A percentile compares a stretch with the other conserved stretches of the same genome.
These are phyloP conservation scores for Scleropages formosus DNA, from an alignment of 2,797 vertebrate genomes.

Conservation along the genomic window DNA sequence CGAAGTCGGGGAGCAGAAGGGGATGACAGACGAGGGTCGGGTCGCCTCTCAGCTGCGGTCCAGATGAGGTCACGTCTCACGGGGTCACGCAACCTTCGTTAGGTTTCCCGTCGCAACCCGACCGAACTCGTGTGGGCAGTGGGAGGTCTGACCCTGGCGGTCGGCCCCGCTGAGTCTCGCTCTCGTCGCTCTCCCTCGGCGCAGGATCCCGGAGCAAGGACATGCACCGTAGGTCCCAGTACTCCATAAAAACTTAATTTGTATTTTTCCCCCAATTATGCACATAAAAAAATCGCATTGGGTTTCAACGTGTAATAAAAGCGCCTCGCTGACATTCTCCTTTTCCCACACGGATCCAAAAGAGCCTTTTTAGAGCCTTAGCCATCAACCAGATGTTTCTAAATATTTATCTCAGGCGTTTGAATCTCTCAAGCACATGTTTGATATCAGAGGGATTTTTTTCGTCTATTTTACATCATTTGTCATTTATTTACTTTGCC, in stretches of 20 bases:
- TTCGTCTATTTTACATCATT: background rate
- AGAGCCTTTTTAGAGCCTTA: background rate
- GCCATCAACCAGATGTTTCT: conserved; percentile 12
- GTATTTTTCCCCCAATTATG: background rate
- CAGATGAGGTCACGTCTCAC: background rate
- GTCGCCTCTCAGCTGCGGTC: background rate
- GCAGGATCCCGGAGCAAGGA: background rate
- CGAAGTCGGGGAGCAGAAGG: background rate
- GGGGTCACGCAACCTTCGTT: background rate
- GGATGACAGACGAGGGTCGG: no score
- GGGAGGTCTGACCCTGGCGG: no score
- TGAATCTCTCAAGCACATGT: background rate
- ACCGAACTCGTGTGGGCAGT: background rate
- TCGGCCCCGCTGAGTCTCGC: no score
- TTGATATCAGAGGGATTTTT: background rate
- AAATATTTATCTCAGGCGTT: conserved; percentile 3
- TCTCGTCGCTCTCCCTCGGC: no score
- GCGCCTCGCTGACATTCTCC: background rate
- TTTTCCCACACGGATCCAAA: background rate
- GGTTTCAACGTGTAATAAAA: background rate
- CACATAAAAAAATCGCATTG: no score
- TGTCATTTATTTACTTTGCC: background rate
- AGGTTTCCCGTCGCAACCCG: background rate
- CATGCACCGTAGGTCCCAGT: background rate
- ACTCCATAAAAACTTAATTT: background rate